Evolutionary conservation across 2,113 vertebrate species (phyloP).

Genomic region (Forbesichthys agassizii): DNA sequence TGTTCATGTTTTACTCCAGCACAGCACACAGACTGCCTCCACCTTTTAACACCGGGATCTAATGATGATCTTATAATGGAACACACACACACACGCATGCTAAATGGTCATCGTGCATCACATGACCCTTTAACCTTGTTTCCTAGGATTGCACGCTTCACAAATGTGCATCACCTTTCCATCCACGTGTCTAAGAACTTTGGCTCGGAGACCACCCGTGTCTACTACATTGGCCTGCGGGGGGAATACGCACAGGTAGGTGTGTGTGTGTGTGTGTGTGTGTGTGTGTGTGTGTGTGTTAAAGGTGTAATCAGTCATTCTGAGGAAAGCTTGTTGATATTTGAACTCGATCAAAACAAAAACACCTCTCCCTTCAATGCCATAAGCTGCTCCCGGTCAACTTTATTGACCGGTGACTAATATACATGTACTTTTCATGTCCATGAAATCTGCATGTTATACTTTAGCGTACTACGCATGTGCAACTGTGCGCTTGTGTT

Average conservation of each 20-base stretch:
- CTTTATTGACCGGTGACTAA: no score
- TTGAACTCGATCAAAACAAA: neutral
- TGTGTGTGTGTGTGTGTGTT: neutral
- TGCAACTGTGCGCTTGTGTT: no score
- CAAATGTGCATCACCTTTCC: conserved; percentile 89
- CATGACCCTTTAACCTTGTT: neutral
- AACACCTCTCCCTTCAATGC: neutral
- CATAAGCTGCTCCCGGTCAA: no score
- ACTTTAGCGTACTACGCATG: no score
- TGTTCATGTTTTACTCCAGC: no score
- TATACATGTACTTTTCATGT: no score
- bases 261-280: neutral
- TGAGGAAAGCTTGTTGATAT: no score
- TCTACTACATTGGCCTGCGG: conserved; percentile 92
- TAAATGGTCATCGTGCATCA: neutral
- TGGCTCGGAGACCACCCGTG: conserved; percentile 86
- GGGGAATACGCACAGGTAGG: conserved; percentile 93
- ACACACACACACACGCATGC: no score
- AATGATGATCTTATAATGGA: neutral
- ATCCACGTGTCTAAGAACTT: conserved; percentile 97
- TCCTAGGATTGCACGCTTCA: conserved; percentile 91
- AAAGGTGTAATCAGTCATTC: no score
- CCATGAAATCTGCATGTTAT: no score
- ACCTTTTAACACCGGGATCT: no score
- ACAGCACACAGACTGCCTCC: neutral